Percentiles rank a stretch among this genome's conserved stretches.
These are phyloP conservation scores for Acipenser transmontanus DNA, from an alignment of 2,797 vertebrate species.

Conservation along the genomic window DNA sequence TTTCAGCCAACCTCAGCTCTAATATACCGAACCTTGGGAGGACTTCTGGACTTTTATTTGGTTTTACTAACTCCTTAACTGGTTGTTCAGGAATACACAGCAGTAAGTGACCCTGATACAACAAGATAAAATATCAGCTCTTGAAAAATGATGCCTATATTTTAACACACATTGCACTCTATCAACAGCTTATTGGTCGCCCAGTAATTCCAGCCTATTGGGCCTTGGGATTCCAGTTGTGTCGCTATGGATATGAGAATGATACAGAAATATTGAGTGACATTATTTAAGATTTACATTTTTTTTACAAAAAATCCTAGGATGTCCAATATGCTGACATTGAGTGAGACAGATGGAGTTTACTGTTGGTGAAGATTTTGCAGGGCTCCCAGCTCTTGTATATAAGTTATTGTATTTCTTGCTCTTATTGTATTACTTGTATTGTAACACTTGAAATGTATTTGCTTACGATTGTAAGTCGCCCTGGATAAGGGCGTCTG, in stretches of 20 bases:
- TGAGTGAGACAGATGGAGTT: slow-evolving; percentile 82
- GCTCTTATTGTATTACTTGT: too few species aligned
- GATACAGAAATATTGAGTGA: too few species aligned
- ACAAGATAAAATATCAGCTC: too few species aligned
- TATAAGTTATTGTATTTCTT: too few species aligned
- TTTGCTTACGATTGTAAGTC: too few species aligned
- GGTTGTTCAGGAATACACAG: slow-evolving; percentile 78
- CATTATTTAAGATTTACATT: too few species aligned
- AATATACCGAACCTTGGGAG: slow-evolving; percentile 81
- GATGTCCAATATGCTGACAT: slow-evolving; percentile 91
- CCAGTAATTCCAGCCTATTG: slow-evolving; percentile 90
- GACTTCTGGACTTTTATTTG: slow-evolving; percentile 88
- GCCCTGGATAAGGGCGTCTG: too few species aligned
- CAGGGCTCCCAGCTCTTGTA: slow-evolving; percentile 63
- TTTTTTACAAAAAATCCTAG: too few species aligned
- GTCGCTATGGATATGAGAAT: slow-evolving; percentile 82
- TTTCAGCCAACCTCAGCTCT: slow-evolving; percentile 81
- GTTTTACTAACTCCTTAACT: slow-evolving; percentile 78
- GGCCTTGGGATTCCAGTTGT: slow-evolving; percentile 88
- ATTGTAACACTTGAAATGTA: too few species aligned
- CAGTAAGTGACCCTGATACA: slow-evolving; percentile 48
- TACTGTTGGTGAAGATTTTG: slow-evolving; percentile 58
- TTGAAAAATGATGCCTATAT: too few species aligned
- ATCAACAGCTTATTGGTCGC: slow-evolving; percentile 76
- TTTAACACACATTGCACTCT: slow-evolving; percentile 9